phyloP scores from a whole-genome alignment of 2,113 vertebrate genomes.

The Monopterus albus region DNA sequence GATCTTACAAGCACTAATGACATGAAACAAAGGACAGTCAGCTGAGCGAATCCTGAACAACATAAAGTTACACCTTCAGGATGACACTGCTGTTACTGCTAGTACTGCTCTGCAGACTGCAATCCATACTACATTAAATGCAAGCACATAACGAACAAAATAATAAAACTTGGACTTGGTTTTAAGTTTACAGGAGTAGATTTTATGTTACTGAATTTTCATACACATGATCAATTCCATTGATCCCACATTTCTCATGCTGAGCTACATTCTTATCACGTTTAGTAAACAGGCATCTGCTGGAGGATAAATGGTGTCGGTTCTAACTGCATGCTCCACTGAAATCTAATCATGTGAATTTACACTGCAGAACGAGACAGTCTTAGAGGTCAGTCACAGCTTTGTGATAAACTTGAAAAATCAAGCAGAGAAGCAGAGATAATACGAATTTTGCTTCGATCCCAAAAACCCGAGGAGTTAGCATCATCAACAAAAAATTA shows the following conservation, averaged over 20 bases:
- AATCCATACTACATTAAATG: no score
- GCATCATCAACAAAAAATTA: no score
- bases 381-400: no score
- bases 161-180: no score
- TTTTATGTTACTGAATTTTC: no score
- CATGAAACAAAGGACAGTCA: neutral
- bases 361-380: neutral
- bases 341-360: neutral
- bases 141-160: no score
- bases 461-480: no score
- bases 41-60: no score
- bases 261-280: neutral
- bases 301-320: neutral
- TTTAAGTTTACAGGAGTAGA: neutral
- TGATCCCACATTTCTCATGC: neutral
- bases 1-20: slow-evolving; percentile 2
- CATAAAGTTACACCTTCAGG: neutral
- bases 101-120: no score
- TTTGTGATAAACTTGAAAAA: no score
- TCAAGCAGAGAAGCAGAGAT: no score
- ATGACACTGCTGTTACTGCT: neutral
- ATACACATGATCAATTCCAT: neutral
- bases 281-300: neutral
- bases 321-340: neutral
- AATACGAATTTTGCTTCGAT: no score